Percentiles rank a stretch among this genome's conserved stretches.
Conservation (phyloP, 2,888 invertebrate species). For the Hydrotaea diabolus region DNA sequence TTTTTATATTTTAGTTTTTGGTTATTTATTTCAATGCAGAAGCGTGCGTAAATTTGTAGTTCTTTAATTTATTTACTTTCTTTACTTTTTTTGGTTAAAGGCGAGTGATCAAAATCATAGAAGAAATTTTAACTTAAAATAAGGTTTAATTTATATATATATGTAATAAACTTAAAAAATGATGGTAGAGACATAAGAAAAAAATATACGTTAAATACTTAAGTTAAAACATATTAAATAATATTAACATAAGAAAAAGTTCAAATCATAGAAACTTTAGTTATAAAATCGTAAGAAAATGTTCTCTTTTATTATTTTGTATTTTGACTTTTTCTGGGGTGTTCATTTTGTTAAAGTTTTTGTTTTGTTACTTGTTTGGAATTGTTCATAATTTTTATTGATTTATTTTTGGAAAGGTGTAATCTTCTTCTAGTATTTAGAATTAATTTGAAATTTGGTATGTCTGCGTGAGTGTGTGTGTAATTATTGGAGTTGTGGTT, state of each 20-base stretch:
- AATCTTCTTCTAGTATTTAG: background rate
- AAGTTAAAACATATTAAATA: slow-evolving; percentile 11
- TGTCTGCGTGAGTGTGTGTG: slow-evolving; percentile 50
- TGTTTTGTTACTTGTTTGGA: slow-evolving; percentile 30
- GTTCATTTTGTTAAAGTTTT: slow-evolving; percentile 28
- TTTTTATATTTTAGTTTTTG: slow-evolving; percentile 53
- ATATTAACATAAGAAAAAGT: slow-evolving; percentile 52
- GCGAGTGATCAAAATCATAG: slow-evolving; percentile 61
- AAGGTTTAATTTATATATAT: slow-evolving; percentile 12
- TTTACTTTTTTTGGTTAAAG: slow-evolving; percentile 63
- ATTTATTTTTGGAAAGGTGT: slow-evolving; percentile 41
- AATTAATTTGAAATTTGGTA: background rate
- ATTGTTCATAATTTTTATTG: slow-evolving; percentile 48
- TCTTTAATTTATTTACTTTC: slow-evolving; percentile 59
- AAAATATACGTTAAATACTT: background rate
- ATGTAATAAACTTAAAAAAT: slow-evolving; percentile 25
- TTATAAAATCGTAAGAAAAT: slow-evolving; percentile 41
- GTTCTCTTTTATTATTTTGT: slow-evolving; percentile 34
- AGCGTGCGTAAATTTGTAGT: slow-evolving; percentile 78
- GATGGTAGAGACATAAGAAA: too few species aligned
- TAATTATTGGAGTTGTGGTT: slow-evolving; percentile 51
- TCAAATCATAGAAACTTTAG: slow-evolving; percentile 51
- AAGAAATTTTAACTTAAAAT: slow-evolving; percentile 68
- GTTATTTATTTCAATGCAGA: slow-evolving; percentile 76
- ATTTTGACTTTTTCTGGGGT: background rate